Conservation (phyloP, 2,888 invertebrate species). For the Caenorhabditis imperialis region DNA sequence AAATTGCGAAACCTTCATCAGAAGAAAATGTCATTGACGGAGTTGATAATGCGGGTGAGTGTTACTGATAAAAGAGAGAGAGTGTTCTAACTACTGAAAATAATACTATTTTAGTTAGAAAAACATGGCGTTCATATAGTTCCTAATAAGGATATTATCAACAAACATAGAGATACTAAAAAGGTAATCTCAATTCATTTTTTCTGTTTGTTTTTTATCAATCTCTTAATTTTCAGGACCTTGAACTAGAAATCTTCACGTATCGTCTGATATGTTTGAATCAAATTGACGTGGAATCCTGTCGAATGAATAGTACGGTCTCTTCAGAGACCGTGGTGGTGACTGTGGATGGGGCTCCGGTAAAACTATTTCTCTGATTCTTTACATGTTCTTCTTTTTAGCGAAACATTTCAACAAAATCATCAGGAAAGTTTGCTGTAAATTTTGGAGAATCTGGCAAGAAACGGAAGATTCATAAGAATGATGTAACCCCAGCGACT, state of each 20-base stretch:
- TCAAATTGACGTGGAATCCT: constrained; percentile 55
- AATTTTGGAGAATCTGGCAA: constrained; percentile 40
- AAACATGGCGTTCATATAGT: constrained; percentile 66
- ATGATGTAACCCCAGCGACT: constrained; percentile 34
- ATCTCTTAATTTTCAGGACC: constrained; percentile 28
- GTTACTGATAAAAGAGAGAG: not conserved
- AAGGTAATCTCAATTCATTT: too few relatives aligned
- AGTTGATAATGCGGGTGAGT: constrained; percentile 42
- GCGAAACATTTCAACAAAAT: constrained; percentile 43
- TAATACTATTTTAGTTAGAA: constrained; percentile 40
- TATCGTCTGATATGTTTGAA: constrained; percentile 60
- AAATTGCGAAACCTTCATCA: constrained; percentile 60
- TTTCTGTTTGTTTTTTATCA: too few relatives aligned
- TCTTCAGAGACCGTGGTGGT: constrained; percentile 53
- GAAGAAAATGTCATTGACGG: constrained; percentile 57
- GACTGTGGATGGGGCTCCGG: constrained; percentile 48
- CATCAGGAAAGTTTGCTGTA: constrained; percentile 31
- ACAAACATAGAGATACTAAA: constrained; percentile 59
- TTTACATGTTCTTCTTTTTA: not conserved
- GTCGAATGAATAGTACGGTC: constrained; percentile 60
- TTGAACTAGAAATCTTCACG: constrained; percentile 59
- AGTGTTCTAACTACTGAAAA: not conserved
- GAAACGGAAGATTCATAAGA: constrained; percentile 29
- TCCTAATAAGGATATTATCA: constrained; percentile 52
- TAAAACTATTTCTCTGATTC: not conserved